Evolutionary conservation across 1,140 invertebrate genomes (phyloP).

Genomic region (Spodoptera litura): DNA sequence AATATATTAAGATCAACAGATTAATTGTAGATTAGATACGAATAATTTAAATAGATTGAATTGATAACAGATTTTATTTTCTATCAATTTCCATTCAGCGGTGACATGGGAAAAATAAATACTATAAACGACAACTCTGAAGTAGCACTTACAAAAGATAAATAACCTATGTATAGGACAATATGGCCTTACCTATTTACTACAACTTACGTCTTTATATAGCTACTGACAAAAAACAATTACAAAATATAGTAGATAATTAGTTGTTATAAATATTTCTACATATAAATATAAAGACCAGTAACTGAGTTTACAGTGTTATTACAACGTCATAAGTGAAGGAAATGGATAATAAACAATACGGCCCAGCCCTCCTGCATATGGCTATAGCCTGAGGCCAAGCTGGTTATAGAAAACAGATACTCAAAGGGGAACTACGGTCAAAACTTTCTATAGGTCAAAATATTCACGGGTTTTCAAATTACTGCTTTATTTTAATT

Average conservation of each 20-base stretch:
- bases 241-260: too few species aligned
- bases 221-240: too few species aligned
- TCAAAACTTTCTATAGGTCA: slow-evolving; percentile 15
- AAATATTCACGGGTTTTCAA: neutral
- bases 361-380: slow-evolving; percentile 4
- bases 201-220: too few species aligned
- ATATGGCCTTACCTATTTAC: too few species aligned
- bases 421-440: neutral
- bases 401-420: slow-evolving; percentile 31
- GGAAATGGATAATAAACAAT: slow-evolving; percentile 41
- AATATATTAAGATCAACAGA: slow-evolving; percentile 17
- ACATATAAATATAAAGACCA: neutral
- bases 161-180: too few species aligned
- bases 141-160: too few species aligned
- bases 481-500: too few species aligned
- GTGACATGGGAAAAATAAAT: too few species aligned
- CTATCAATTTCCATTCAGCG: neutral
- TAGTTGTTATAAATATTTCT: too few species aligned
- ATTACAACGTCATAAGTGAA: slow-evolving; percentile 7
- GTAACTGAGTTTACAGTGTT: slow-evolving; percentile 2
- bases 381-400: neutral
- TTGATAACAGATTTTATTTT: slow-evolving; percentile 11
- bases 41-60: slow-evolving; percentile 7
- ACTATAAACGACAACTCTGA: too few species aligned
- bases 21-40: neutral